phyloP scores from a whole-genome alignment of 2,888 invertebrate species.

The Beris chalybata region DNA sequence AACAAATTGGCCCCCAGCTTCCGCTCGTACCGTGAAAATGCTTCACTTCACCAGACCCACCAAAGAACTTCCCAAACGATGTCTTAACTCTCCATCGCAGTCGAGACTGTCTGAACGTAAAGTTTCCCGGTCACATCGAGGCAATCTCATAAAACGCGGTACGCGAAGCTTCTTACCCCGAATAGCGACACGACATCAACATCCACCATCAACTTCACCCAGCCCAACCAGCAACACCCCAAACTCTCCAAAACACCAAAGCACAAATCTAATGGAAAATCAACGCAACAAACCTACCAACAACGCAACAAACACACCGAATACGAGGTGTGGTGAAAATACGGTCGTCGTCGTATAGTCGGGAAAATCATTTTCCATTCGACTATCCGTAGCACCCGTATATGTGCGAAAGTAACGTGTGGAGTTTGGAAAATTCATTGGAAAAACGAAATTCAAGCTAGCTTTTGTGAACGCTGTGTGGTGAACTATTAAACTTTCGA shows the following conservation, averaged over 20 bases:
- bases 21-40: constrained; percentile 26
- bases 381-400: no score
- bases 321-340: background rate
- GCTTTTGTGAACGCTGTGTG: no score
- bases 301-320: background rate
- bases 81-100: constrained; percentile 27
- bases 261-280: constrained; percentile 14
- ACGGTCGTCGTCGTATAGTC: no score
- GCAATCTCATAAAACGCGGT: constrained; percentile 8
- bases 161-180: constrained; percentile 23
- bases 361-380: no score
- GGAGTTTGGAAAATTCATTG: no score
- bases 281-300: constrained; percentile 3
- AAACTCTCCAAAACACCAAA: constrained; percentile 28
- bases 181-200: constrained; percentile 7
- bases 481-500: no score
- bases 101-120: constrained; percentile 21
- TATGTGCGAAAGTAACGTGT: no score
- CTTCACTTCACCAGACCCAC: constrained; percentile 28
- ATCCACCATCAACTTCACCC: background rate
- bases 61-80: constrained; percentile 18
- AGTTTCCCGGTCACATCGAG: constrained; percentile 6
- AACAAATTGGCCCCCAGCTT: constrained; percentile 12
- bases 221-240: constrained; percentile 5
- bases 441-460: no score